Evolutionary conservation across 2,888 invertebrate species (phyloP).

Genomic region (Limnephilus marmoratus): DNA sequence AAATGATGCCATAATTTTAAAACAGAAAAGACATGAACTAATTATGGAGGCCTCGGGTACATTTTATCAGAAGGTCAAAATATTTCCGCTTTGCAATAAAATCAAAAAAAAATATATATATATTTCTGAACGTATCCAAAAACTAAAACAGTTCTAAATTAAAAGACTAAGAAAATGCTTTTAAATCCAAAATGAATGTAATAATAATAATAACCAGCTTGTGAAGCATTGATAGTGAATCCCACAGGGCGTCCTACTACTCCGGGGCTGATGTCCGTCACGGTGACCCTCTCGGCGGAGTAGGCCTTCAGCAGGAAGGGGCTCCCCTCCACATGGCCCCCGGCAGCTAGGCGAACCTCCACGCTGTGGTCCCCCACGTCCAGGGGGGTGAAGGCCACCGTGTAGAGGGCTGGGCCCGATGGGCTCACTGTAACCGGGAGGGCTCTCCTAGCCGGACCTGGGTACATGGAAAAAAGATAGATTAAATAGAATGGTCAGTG

Average conservation of each 20-base stretch:
- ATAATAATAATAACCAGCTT: conserved; percentile 75
- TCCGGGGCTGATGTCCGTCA: conserved; percentile 94
- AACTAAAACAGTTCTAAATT: too few species aligned
- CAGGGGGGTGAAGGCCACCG: conserved; percentile 86
- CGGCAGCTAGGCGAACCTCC: conserved; percentile 82
- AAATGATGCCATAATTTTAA: not conserved
- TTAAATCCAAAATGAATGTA: not conserved
- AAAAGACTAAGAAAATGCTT: too few species aligned
- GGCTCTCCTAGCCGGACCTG: conserved; percentile 83
- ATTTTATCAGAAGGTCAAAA: too few species aligned
- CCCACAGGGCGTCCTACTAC: conserved; percentile 95
- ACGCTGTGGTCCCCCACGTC: conserved; percentile 97
- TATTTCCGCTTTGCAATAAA: too few species aligned
- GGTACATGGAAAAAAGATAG: not conserved
- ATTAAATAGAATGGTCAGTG: not conserved
- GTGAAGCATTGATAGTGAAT: conserved; percentile 92
- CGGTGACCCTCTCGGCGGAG: conserved; percentile 95
- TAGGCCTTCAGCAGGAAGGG: conserved; percentile 98
- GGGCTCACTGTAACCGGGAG: conserved; percentile 79
- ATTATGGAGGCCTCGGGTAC: too few species aligned
- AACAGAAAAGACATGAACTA: not conserved
- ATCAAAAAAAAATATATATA: too few species aligned
- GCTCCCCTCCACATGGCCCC: conserved; percentile 93
- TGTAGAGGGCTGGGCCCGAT: conserved; percentile 67
- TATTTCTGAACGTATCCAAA: too few species aligned